These are phyloP conservation scores for Brachionus sp. DNA, from an alignment of 1,140 invertebrate species.

Conservation along the genomic window DNA sequence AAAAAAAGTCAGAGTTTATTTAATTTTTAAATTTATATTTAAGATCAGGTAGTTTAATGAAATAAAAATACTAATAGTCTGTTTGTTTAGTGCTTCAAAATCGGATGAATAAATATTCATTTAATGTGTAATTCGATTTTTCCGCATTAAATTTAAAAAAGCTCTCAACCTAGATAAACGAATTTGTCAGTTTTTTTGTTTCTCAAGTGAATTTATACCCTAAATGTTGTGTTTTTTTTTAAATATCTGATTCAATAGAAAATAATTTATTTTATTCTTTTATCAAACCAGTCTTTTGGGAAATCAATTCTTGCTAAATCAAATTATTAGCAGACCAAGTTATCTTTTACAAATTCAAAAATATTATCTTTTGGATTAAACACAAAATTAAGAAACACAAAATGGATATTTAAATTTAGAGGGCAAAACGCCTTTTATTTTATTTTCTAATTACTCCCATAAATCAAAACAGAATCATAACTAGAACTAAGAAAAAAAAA, in stretches of 20 bases:
- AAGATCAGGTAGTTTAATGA: too few species aligned
- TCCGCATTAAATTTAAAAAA: neutral
- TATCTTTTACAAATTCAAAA: neutral
- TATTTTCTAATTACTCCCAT: neutral
- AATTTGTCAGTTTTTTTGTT: neutral
- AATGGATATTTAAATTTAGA: neutral
- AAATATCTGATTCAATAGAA: neutral
- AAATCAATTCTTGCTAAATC: constrained; percentile 4
- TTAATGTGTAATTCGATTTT: neutral
- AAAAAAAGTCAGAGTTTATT: neutral
- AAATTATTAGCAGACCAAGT: neutral
- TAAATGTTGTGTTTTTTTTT: neutral
- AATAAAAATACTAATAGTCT: too few species aligned
- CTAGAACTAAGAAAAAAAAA: neutral
- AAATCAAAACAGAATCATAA: neutral
- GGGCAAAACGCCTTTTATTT: neutral
- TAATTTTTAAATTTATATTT: neutral
- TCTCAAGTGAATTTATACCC: neutral
- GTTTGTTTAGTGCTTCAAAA: neutral
- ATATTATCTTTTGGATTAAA: neutral
- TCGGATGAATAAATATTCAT: neutral
- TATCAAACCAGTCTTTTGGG: neutral
- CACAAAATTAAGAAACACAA: neutral
- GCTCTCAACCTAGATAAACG: neutral
- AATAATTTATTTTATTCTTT: neutral